Base-by-base conservation (phyloP, 2,113 vertebrate genomes). In the Lutjanus erythropterus region DNA sequence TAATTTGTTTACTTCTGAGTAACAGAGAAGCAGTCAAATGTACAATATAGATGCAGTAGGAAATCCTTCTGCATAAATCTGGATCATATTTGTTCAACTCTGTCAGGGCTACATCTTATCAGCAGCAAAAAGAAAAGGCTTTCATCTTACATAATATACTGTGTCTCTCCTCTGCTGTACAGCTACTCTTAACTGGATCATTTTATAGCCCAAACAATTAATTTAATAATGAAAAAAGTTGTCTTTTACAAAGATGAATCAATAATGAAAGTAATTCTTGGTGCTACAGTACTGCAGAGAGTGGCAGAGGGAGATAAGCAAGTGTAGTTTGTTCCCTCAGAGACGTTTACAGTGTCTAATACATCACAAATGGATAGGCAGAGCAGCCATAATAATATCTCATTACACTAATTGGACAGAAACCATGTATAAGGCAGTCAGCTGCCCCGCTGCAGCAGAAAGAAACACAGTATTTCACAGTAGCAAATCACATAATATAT, bases 401-500 rank as follows among this genome's bases (percentile, higher is more conserved):
- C 52, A 81, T 80, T 67, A 62, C 25, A 33, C 69, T 64, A 80
- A 88, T 25, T 75, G 6, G 52, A 67, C n/a, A 79, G 41, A 44
- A 55, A 18, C 16, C 46, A 67, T 69, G 56, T 44, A 78, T 52
- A 68, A 49, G 41, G 9, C 12, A 12, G 9, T 6, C 53, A 39
- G 49, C 35, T 23, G 47, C 35, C 29, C 37, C 18, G 6, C 52
- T 77, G 61, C 58, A 41, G n/a, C n/a, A n/a, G n/a, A n/a, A n/a
- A n/a, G n/a, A 19, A 25, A 73, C 46, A 60, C 53, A 46, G 59
- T 19, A 66, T 68, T 67, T 72, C 66, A 87, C 75, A 69, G 68
- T 27, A 74, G 50, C 35, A 75, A 61, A 69, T 47, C 19, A 52
- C 6, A 75, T 33, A 23, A 56, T 29, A 23, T 35, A 27, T 27